These are phyloP conservation scores for Scatophagus argus DNA, from an alignment of 2,113 vertebrate genomes.

Conservation along the genomic window DNA sequence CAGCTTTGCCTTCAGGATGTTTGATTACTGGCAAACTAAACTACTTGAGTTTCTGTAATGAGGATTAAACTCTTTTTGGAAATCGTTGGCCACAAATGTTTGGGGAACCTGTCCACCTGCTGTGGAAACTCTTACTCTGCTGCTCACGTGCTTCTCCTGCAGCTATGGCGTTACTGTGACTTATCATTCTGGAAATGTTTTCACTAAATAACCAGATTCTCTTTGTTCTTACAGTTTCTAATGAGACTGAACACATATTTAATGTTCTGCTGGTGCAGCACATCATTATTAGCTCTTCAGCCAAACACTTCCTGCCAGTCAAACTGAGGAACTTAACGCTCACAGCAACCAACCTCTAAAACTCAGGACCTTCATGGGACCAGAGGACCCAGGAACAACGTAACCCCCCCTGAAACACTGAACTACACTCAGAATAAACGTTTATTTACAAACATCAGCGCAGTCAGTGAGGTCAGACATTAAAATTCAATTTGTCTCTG, in stretches of 20 bases:
- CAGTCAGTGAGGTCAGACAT: too few relatives aligned
- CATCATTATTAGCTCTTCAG: too few relatives aligned
- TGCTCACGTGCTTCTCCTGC: background rate
- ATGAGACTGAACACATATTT: background rate
- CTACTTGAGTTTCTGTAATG: background rate
- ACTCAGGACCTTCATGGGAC: background rate
- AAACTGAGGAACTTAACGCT: background rate
- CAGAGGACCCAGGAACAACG: background rate
- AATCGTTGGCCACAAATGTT: background rate
- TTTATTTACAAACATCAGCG: too few relatives aligned
- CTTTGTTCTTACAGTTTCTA: background rate
- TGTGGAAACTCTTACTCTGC: background rate
- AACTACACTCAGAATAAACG: too few relatives aligned
- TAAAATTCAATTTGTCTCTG: too few relatives aligned
- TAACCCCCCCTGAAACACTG: too few relatives aligned
- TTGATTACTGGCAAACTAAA: constrained; percentile 6
- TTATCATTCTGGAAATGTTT: background rate
- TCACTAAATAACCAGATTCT: background rate
- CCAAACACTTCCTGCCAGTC: background rate
- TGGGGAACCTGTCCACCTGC: background rate
- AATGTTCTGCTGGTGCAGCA: background rate
- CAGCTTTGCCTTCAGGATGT: constrained; percentile 9
- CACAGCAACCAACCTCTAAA: background rate
- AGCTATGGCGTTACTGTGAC: background rate
- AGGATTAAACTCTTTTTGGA: background rate